phyloP scores from a whole-genome alignment of 2,888 invertebrate species.

The Caenorhabditis doughertyi region DNA sequence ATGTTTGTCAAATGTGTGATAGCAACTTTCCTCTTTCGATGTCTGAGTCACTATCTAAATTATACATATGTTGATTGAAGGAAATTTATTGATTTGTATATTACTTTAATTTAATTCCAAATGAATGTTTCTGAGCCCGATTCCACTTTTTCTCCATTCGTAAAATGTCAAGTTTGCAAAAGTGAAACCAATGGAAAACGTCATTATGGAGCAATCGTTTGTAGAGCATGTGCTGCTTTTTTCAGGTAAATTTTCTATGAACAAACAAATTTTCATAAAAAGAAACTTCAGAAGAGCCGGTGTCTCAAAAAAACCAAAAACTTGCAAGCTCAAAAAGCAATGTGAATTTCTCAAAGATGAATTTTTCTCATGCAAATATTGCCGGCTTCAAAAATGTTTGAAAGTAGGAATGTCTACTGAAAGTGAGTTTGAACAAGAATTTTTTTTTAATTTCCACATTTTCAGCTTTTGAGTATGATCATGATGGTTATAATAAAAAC shows the following conservation, averaged over 20 bases:
- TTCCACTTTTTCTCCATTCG: no score
- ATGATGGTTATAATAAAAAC: slow-evolving; percentile 2
- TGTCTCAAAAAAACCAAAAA: not conserved
- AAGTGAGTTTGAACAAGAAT: slow-evolving; percentile 2
- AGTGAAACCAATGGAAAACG: slow-evolving; percentile 1
- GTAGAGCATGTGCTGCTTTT: slow-evolving; percentile 17
- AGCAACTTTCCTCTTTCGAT: no score
- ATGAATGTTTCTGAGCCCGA: not conserved
- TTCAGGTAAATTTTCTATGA: slow-evolving; percentile 1
- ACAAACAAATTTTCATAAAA: not conserved
- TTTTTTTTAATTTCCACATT: not conserved
- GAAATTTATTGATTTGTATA: not conserved
- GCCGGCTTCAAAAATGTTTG: slow-evolving; percentile 10
- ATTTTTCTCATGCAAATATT: slow-evolving; percentile 12
- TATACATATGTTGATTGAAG: not conserved
- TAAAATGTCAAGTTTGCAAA: slow-evolving; percentile 3
- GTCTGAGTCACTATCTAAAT: not conserved
- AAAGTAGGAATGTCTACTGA: slow-evolving; percentile 6
- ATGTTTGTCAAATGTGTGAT: no score
- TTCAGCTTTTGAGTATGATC: slow-evolving; percentile 26
- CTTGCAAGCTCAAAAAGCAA: not conserved
- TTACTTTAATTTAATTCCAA: not conserved
- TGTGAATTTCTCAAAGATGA: slow-evolving; percentile 5
- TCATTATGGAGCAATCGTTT: slow-evolving; percentile 12
- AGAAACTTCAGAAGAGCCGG: not conserved